These are phyloP conservation scores for Chlorops oryzae DNA, from an alignment of 1,140 invertebrate species.

Conservation along the genomic window DNA sequence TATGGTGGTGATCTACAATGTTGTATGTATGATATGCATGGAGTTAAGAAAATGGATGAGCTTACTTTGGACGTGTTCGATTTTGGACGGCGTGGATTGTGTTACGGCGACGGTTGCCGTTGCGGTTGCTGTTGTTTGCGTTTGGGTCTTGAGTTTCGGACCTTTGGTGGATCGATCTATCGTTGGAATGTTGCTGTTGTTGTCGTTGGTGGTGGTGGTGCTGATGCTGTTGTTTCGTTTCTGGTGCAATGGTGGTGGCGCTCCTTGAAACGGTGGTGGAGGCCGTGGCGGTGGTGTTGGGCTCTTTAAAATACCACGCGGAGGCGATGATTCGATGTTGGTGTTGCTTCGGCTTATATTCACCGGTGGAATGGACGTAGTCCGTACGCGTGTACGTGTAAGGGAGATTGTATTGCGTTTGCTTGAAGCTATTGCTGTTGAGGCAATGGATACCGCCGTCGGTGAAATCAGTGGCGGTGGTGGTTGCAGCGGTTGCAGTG, in stretches of 20 bases:
- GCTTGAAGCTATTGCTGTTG: not conserved
- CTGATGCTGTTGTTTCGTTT: constrained; percentile 19
- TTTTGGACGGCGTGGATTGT: constrained; percentile 16
- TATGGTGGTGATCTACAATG: too few species aligned
- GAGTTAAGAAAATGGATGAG: constrained; percentile 3
- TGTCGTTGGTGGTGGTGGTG: constrained; percentile 1
- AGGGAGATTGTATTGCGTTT: too few species aligned
- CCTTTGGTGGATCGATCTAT: not conserved
- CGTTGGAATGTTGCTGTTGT: not conserved
- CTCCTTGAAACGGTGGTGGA: constrained; percentile 16
- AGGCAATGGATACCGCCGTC: too few species aligned
- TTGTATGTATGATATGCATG: not conserved
- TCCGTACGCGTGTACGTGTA: too few species aligned
- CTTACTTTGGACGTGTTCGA: constrained; percentile 38
- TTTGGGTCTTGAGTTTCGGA: too few species aligned
- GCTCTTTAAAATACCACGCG: constrained; percentile 27
- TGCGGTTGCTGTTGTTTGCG: not conserved
- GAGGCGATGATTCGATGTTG: constrained; percentile 14
- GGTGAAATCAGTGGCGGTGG: too few species aligned
- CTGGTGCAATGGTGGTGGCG: constrained; percentile 20
- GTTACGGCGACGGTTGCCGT: not conserved
- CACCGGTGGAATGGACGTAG: too few species aligned
- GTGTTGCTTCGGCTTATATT: too few species aligned
- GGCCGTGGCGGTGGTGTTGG: constrained; percentile 33
- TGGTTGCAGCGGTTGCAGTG: too few species aligned